phyloP scores from a whole-genome alignment of 1,140 invertebrate genomes.

The Drosophila navojoa region DNA sequence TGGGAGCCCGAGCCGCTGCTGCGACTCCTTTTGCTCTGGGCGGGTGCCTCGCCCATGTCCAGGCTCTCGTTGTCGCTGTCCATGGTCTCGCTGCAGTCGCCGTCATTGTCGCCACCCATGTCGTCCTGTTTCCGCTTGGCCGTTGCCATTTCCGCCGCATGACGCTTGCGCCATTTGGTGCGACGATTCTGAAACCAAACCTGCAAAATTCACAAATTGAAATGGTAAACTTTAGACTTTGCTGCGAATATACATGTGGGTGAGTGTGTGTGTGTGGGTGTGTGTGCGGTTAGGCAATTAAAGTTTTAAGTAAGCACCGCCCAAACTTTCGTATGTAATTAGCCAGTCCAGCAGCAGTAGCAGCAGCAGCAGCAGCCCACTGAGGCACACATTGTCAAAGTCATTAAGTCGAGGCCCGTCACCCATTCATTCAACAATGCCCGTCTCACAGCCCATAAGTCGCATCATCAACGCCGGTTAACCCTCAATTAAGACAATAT shows the following conservation, averaged over 20 bases:
- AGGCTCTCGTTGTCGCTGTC: conserved; percentile 84
- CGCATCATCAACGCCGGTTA: conserved; percentile 84
- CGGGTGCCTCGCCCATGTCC: conserved; percentile 80
- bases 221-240: conserved; percentile 42
- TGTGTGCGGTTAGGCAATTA: conserved; percentile 37
- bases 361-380: neutral
- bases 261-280: neutral
- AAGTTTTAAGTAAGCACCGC: conserved; percentile 64
- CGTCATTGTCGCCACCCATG: conserved; percentile 89
- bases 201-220: conserved; percentile 86
- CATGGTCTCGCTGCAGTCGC: conserved; percentile 88
- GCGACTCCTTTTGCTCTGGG: conserved; percentile 77
- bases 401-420: conserved; percentile 72
- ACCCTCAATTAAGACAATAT: conserved; percentile 84
- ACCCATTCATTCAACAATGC: conserved; percentile 7
- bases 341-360: conserved; percentile 38
- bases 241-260: conserved; percentile 6
- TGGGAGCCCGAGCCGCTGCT: conserved; percentile 59
- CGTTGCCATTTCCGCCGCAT: conserved; percentile 99
- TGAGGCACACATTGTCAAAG: conserved; percentile 74
- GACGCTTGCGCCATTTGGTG: conserved; percentile 99
- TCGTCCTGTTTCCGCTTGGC: conserved; percentile 98
- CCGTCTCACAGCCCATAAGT: conserved; percentile 70
- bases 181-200: conserved; percentile 99
- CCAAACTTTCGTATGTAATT: conserved; percentile 74